Evolutionary conservation across 2,888 invertebrate genomes (phyloP).

Genomic region (Lepidochrysops patricia): DNA sequence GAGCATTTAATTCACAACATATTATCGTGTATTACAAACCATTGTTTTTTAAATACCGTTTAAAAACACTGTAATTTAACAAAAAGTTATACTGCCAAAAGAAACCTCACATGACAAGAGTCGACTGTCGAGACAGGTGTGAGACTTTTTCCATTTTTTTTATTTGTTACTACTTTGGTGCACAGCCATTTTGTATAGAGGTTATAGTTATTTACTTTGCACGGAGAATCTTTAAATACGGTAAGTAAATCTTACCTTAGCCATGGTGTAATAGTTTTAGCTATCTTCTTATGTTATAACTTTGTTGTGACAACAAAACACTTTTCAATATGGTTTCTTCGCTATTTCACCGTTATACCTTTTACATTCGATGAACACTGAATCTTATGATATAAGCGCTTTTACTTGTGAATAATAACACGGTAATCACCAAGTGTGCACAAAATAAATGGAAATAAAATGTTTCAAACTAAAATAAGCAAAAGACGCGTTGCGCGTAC

Average conservation of each 20-base stretch:
- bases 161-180: neutral
- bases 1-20: no score
- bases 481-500: neutral
- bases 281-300: neutral
- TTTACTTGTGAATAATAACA: neutral
- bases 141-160: slow-evolving; percentile 17
- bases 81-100: slow-evolving; percentile 24
- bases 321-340: slow-evolving; percentile 2
- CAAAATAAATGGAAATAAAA: neutral
- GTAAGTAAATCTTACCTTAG: slow-evolving; percentile 17
- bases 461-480: neutral
- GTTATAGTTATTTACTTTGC: neutral
- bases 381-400: neutral
- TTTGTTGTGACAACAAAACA: slow-evolving; percentile 10
- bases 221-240: neutral
- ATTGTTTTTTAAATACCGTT: no score
- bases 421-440: neutral
- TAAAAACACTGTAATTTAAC: slow-evolving; percentile 27
- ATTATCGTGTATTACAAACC: no score
- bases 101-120: slow-evolving; percentile 20
- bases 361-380: neutral
- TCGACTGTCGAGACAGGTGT: slow-evolving; percentile 24
- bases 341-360: slow-evolving; percentile 1
- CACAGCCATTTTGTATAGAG: neutral
- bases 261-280: neutral